Evolutionary conservation across 2,113 vertebrate species (phyloP), one percentile per base, ranked within the genome.

Genomic region (Hippocampus mohnikei): DNA sequence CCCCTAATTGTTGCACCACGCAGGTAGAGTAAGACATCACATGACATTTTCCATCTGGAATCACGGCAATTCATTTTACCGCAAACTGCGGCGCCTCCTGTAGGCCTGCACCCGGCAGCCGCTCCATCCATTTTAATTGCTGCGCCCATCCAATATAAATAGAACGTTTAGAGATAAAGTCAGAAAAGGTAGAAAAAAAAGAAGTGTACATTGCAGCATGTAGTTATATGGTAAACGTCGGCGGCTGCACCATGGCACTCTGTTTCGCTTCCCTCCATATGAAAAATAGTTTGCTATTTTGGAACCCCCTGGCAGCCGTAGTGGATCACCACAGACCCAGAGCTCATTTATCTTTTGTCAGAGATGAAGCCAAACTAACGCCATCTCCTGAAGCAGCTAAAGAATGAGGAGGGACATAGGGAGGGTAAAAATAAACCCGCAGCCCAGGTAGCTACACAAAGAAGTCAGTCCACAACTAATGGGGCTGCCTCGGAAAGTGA

Each of bases 201-300:
- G 89, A 93, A 94, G 94, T 92, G 93, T 92, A 94, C 15, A 27
- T 95, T 93, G 93, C 92, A 66, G 84, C 88, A 79, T 92, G 92
- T 93, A 88, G 90, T 77, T 91, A 91, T 84, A 90, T 91, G 91
- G 94, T 95, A 88, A 94, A 93, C 91, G 94, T 88, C 93, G 91
- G 93, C 92, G 94, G 94, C 95, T 95, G 94, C 94, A 94, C 94
- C 94, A 93, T 94, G 91, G 92, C 92, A 93, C 94, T 94, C 94
- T 93, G 89, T 92, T 95, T 96, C 95, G 95, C 94, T 94, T 94
- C 92, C 94, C 93, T 94, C 91, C 93, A 94, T 94, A 95, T 98
- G 96, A 98, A 98, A 97, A 98, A 98, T 98, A 96, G 95, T 98
- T 96, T 98, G 95, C 95, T 98, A 98, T 98, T 98, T 98, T 97